Evolutionary conservation across 2,888 invertebrate species (phyloP).

Genomic region (Xestia c-nigrum): DNA sequence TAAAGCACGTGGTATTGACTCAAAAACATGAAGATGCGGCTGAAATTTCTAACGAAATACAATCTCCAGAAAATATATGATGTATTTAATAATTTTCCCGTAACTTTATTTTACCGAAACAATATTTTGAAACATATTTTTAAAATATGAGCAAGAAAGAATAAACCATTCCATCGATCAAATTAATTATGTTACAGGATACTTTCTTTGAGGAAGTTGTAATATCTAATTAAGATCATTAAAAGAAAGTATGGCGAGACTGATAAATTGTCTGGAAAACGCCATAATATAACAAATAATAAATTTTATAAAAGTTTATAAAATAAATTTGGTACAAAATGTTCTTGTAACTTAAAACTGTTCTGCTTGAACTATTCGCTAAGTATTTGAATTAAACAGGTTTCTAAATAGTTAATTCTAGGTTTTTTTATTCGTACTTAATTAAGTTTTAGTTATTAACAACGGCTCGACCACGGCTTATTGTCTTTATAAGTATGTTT

Average conservation of each 20-base stretch:
- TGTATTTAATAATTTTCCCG: constrained; percentile 25
- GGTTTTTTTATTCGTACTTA: constrained; percentile 32
- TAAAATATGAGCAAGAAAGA: constrained; percentile 33
- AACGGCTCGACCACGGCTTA: constrained; percentile 13
- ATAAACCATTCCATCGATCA: constrained; percentile 65
- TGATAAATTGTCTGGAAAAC: constrained; percentile 34
- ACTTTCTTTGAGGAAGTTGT: constrained; percentile 62
- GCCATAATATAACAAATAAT: constrained; percentile 11
- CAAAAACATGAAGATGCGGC: background rate
- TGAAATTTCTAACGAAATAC: constrained; percentile 12
- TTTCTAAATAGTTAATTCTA: constrained; percentile 21
- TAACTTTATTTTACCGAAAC: constrained; percentile 17
- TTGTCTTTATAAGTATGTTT: constrained; percentile 15
- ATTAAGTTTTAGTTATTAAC: constrained; percentile 41
- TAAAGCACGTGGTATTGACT: constrained; percentile 1
- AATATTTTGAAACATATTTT: constrained; percentile 46
- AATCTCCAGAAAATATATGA: background rate
- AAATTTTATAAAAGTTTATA: constrained; percentile 11
- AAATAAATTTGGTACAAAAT: constrained; percentile 18
- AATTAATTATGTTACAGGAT: constrained; percentile 67
- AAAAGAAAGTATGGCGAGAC: constrained; percentile 39
- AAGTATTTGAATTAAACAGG: constrained; percentile 43
- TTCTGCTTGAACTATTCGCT: constrained; percentile 43
- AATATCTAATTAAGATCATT: constrained; percentile 60
- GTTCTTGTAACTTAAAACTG: constrained; percentile 26